Conservation (phyloP, 2,888 invertebrate species). For the Drosophila putrida region DNA sequence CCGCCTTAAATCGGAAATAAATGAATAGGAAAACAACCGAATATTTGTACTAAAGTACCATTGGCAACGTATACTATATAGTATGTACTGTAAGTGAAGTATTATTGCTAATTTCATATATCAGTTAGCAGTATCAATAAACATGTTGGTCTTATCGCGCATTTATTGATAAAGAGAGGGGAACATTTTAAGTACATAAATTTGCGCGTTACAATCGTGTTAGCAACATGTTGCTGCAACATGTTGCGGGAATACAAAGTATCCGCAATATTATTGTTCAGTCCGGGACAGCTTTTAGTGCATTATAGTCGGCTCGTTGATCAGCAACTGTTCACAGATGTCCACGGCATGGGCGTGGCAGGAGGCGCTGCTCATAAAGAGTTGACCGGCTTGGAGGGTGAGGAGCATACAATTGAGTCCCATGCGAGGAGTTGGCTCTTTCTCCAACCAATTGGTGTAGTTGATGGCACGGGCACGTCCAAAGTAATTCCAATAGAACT, state of each 20-base stretch:
- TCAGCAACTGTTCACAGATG: slow-evolving; percentile 66
- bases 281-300: slow-evolving; percentile 41
- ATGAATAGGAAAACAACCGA: no score
- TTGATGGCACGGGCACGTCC: slow-evolving; percentile 61
- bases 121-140: no score
- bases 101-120: no score
- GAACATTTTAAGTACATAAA: no score
- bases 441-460: slow-evolving; percentile 67
- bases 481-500: slow-evolving; percentile 74
- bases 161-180: no score
- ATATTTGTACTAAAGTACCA: no score
- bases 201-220: no score
- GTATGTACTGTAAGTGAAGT: no score
- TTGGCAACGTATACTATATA: no score
- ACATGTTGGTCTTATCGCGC: no score
- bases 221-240: not conserved
- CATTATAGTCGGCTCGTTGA: slow-evolving; percentile 55
- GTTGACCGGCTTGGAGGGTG: slow-evolving; percentile 51
- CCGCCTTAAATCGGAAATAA: no score
- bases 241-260: not conserved
- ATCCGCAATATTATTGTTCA: not conserved
- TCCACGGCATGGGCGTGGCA: slow-evolving; percentile 61
- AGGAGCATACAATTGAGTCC: slow-evolving; percentile 66
- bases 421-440: slow-evolving; percentile 62
- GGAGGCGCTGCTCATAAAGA: slow-evolving; percentile 65